These are phyloP conservation scores for Gadopsis marmoratus DNA, from an alignment of 2,797 vertebrate species.

Conservation along the genomic window DNA sequence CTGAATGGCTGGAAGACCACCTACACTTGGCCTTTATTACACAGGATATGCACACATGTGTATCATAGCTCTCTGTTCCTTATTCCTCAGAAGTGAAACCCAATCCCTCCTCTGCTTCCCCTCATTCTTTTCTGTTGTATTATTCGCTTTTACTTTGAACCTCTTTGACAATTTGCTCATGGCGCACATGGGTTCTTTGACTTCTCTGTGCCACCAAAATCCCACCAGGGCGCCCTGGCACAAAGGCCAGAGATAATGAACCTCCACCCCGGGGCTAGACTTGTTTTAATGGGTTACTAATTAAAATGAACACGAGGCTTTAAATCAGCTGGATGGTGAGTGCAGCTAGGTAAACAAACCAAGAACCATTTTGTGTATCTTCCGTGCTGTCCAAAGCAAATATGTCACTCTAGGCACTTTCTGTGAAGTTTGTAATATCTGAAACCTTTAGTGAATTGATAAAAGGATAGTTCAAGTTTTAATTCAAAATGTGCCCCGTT, in stretches of 20 bases:
- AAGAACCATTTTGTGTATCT: neutral
- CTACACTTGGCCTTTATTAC: conserved; percentile 13
- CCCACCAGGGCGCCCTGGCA: conserved; percentile 22
- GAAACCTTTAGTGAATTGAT: conserved; percentile 14
- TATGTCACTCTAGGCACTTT: neutral
- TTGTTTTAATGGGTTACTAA: conserved; percentile 31
- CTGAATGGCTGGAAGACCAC: conserved; percentile 17
- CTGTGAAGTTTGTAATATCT: neutral
- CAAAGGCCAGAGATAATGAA: conserved; percentile 49
- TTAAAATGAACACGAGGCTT: conserved; percentile 32
- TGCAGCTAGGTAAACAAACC: conserved; percentile 8
- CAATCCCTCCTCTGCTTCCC: neutral
- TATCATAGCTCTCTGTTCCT: neutral
- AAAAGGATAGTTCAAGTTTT: conserved; percentile 14
- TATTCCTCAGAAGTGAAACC: conserved; percentile 24
- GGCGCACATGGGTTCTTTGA: conserved; percentile 30
- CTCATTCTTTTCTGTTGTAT: conserved; percentile 9
- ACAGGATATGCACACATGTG: neutral
- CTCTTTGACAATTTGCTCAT: conserved; percentile 36
- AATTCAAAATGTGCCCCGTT: conserved; percentile 18
- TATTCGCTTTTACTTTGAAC: conserved; percentile 42
- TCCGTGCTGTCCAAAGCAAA: conserved; percentile 8
- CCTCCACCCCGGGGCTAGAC: conserved; percentile 21
- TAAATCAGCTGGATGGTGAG: conserved; percentile 25
- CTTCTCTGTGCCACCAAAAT: conserved; percentile 28